phyloP scores from a whole-genome alignment of 2,113 vertebrate genomes.

The Toxotes chatareus region DNA sequence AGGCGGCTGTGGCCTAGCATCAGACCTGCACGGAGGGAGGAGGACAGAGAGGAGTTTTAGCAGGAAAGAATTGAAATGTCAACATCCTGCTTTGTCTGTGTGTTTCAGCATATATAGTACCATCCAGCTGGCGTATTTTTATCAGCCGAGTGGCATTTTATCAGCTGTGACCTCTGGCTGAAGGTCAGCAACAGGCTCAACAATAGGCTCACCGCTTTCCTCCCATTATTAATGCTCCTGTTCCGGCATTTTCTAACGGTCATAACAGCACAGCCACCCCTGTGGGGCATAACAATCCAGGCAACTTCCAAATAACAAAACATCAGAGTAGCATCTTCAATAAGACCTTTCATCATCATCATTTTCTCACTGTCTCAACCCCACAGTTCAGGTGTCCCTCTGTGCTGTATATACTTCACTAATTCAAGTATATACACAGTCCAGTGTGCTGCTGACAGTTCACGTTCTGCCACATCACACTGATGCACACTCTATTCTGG shows the following conservation, averaged over 20 bases:
- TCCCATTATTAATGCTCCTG: conserved; percentile 1
- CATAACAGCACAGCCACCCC: neutral
- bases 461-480: conserved; percentile 8
- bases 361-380: neutral
- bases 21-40: conserved; percentile 70
- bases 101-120: neutral
- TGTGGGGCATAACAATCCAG: neutral
- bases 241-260: conserved; percentile 7
- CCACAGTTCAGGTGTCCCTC: neutral
- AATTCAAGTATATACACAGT: neutral
- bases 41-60: conserved; percentile 3
- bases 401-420: neutral
- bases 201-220: conserved; percentile 5
- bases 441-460: conserved; percentile 4
- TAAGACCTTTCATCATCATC: neutral
- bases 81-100: neutral
- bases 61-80: neutral
- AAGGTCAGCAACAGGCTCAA: conserved; percentile 36
- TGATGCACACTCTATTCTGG: neutral
- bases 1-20: conserved; percentile 70
- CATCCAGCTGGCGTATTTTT: neutral
- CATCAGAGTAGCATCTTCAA: neutral
- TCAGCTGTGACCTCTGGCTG: conserved; percentile 44
- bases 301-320: neutral
- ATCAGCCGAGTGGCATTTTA: neutral